Base-by-base conservation (phyloP, 2,888 invertebrate species). In the Melinaea menophilus region DNA sequence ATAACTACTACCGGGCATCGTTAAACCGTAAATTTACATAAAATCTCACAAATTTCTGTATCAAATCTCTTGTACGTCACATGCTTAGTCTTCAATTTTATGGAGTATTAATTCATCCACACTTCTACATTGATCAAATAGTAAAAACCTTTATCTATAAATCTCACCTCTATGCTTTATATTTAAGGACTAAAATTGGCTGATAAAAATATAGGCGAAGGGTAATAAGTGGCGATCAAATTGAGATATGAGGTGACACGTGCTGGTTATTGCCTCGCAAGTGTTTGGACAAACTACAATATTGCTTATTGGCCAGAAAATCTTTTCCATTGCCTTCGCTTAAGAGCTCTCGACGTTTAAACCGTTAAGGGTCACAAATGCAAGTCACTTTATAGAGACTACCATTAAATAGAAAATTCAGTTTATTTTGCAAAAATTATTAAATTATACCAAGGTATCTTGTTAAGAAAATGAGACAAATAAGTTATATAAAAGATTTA, bases 191-290 rank as follows among this genome's bases (percentile, higher is more conserved):
- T 70, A 61, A 37, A 69, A 58, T 69, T 58, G 56, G 63, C 69
- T 22, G 5, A 56, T 41, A 56, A 45, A 31, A 63, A 60, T 61
- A 62, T 72, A 72, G 76, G 62, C 7, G 68, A 62, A 69, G 72
- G 72, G 73, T 71, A 74, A 77, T 77, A 75, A 77, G 76, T 74
- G 75, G 73, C 75, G 75, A 86, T 88, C 84, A 83, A 85, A 89
- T 88, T 88, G 88, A 87, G 86, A 87, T 86, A 88, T 81, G 80
- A 78, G 71, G 78, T 75, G 84, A 83, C 89, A 89, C 88, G 89
- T 88, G 89, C 85, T 76, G 75, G 81, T 87, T 88, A 89, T 89
- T 88, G 87, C 84, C 79, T 81, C 83, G 79, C 84, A 83, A 88
- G 89, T 88, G 86, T 88, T 87, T 88, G 87, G 81, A 81, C 85